Evolutionary conservation across 2,113 vertebrate species (phyloP).

Genomic region (Apodemus sylvaticus): DNA sequence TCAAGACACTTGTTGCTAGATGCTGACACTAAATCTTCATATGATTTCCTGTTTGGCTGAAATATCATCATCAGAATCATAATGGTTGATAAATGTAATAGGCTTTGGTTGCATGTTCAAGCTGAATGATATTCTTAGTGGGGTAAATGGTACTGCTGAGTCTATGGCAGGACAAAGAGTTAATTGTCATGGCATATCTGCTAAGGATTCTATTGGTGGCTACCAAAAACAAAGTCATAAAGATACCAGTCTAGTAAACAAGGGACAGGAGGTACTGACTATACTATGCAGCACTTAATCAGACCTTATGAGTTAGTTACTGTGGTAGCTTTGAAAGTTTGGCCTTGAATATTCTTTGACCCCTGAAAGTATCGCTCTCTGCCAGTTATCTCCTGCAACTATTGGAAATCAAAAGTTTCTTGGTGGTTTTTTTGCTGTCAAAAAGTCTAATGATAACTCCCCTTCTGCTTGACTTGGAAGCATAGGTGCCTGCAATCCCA

Average conservation of each 20-base stretch:
- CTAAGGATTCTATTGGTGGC: constrained; percentile 17
- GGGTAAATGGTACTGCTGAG: constrained; percentile 44
- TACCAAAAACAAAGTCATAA: constrained; percentile 38
- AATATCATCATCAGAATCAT: constrained; percentile 38
- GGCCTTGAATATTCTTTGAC: constrained; percentile 53
- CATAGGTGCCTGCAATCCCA: constrained; percentile 39
- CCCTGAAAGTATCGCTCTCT: constrained; percentile 31
- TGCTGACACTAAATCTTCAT: not conserved
- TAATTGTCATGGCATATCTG: constrained; percentile 15
- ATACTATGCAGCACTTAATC: not conserved
- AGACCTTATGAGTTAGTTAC: constrained; percentile 39
- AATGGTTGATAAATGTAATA: constrained; percentile 35
- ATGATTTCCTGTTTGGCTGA: constrained; percentile 31
- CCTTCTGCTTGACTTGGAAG: constrained; percentile 61
- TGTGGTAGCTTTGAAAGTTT: constrained; percentile 44
- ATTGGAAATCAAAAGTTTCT: constrained; percentile 49
- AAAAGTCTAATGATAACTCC: constrained; percentile 58
- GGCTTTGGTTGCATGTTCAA: not conserved
- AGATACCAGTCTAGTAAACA: not conserved
- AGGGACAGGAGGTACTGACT: not conserved
- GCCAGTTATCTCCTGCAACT: constrained; percentile 50
- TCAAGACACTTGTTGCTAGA: constrained; percentile 54
- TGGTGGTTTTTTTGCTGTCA: constrained; percentile 57
- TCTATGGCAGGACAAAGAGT: constrained; percentile 39
- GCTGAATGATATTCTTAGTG: constrained; percentile 12